phyloP scores from a whole-genome alignment of 1,140 invertebrate genomes.

The Leptinotarsa undecemlineata region DNA sequence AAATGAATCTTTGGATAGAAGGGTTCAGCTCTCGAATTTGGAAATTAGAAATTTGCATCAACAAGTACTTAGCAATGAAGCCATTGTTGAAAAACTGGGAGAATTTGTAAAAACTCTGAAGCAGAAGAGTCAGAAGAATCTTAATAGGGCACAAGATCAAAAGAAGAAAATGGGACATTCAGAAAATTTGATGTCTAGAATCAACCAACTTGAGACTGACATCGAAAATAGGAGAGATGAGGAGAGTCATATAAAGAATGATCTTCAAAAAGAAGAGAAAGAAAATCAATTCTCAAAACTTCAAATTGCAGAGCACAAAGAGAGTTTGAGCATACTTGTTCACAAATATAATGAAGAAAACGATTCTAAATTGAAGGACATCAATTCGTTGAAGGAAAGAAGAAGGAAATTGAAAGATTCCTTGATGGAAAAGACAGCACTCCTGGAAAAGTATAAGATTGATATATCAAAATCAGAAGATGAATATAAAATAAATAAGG shows the following conservation, averaged over 20 bases:
- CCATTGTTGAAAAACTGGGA: neutral
- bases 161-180: neutral
- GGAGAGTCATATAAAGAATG: neutral
- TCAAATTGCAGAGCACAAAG: neutral
- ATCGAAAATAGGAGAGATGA: neutral
- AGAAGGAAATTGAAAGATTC: neutral
- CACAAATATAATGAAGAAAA: neutral
- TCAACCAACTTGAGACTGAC: neutral
- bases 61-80: neutral
- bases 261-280: neutral
- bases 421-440: neutral
- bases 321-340: neutral
- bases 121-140: neutral
- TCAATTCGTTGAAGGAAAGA: neutral
- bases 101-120: neutral
- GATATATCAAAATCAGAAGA: too few species aligned
- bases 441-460: neutral
- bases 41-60: neutral
- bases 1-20: conserved; percentile 1
- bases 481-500: neutral
- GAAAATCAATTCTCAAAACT: neutral
- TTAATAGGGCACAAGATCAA: neutral
- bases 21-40: neutral
- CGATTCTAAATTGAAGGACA: neutral
- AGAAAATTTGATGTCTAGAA: neutral